Evolutionary conservation across 2,888 invertebrate genomes (phyloP).

Genomic region (Euplexia lucipara): DNA sequence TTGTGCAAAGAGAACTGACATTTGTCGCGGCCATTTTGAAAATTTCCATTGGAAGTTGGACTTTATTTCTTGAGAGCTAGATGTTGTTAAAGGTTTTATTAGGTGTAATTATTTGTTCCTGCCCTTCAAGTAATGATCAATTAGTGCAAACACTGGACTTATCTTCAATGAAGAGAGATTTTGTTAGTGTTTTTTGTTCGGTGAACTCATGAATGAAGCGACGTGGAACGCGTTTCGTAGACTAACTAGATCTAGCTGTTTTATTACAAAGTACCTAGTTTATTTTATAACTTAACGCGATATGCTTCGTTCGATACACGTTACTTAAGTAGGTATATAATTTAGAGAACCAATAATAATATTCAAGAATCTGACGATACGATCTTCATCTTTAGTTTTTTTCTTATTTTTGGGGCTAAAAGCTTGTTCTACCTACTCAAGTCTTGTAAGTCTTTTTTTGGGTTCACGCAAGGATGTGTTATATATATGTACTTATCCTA

Average conservation of each 20-base stretch:
- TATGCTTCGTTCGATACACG: conserved; percentile 20
- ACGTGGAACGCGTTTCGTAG: conserved; percentile 63
- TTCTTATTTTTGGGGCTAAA: neutral
- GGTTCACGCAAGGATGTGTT: too few relatives aligned
- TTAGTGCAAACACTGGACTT: conserved; percentile 79
- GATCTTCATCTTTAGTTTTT: neutral
- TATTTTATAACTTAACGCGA: conserved; percentile 25
- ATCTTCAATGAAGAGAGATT: conserved; percentile 78
- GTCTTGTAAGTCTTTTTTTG: neutral
- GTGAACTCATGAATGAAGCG: conserved; percentile 72
- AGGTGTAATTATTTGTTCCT: conserved; percentile 35
- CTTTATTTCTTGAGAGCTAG: conserved; percentile 49
- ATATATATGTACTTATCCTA: too few relatives aligned
- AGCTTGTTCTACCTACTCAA: neutral
- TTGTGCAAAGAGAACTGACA: conserved; percentile 35
- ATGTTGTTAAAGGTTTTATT: conserved; percentile 23
- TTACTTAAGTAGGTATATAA: too few relatives aligned
- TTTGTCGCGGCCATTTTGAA: conserved; percentile 26
- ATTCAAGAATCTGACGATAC: neutral
- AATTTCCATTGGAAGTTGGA: conserved; percentile 47
- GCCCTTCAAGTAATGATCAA: conserved; percentile 76
- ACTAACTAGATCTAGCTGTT: conserved; percentile 47
- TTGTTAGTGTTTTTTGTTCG: conserved; percentile 66
- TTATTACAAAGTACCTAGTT: conserved; percentile 22
- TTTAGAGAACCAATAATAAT: conserved; percentile 7